A percentile compares a stretch with the other conserved stretches of the same genome.
Evolutionary conservation across 64 coral and sea anemone genomes (phyloP).

Genomic region (Porites australiensis): DNA sequence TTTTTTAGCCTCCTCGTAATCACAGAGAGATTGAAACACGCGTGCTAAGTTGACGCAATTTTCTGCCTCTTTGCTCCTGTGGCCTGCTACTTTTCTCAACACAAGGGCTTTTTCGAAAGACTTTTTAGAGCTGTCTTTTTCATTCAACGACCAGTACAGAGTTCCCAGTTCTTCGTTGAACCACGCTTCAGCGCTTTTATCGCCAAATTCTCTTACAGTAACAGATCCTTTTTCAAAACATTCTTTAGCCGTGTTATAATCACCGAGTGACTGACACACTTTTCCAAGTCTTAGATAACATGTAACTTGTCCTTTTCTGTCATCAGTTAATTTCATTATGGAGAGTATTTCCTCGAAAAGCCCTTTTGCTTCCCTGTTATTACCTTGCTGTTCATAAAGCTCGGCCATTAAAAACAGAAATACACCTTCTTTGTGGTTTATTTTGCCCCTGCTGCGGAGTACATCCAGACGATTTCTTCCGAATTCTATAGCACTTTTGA

Average conservation of each 20-base stretch:
- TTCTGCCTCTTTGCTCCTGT: not conserved
- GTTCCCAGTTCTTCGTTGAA: not conserved
- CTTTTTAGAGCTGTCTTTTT: not conserved
- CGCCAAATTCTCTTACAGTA: not conserved
- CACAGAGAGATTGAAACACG: conserved; percentile 1
- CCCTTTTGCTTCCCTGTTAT: conserved; percentile 1
- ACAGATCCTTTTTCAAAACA: not conserved
- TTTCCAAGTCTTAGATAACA: conserved; percentile 15
- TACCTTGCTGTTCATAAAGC: not conserved
- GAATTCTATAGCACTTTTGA: too few relatives aligned
- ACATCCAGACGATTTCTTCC: too few relatives aligned
- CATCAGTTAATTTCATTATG: not conserved
- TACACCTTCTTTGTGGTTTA: too few relatives aligned
- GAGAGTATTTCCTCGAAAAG: not conserved
- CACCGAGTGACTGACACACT: not conserved
- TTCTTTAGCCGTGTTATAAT: conserved; percentile 4
- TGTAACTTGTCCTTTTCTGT: conserved; percentile 2
- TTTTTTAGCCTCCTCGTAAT: conserved; percentile 6
- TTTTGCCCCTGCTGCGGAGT: too few relatives aligned
- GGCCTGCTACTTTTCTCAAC: not conserved
- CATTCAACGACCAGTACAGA: not conserved
- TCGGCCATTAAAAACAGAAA: too few relatives aligned
- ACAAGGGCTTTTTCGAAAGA: not conserved
- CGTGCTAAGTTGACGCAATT: not conserved
- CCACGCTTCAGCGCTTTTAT: not conserved